phyloP scores from a whole-genome alignment of 2,888 invertebrate species.

The Phoronis australis region DNA sequence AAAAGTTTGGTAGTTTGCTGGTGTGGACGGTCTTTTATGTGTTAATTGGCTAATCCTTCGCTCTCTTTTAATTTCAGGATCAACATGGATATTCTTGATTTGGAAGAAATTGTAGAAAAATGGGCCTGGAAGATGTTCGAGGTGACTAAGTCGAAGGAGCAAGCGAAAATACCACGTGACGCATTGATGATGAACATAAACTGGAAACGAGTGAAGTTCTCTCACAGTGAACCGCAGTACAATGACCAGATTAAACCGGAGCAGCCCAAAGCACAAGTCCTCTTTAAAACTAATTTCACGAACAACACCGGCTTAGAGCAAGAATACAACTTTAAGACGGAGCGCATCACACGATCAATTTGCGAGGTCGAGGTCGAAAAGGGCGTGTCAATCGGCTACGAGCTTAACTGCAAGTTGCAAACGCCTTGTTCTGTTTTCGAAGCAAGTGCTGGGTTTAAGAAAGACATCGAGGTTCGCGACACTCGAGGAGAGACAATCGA shows the following conservation, averaged over 20 bases:
- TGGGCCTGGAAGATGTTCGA: neutral
- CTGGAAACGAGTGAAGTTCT: constrained; percentile 40
- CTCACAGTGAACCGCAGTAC: constrained; percentile 36
- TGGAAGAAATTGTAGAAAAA: neutral
- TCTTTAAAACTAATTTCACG: constrained; percentile 24
- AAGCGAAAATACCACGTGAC: constrained; percentile 22
- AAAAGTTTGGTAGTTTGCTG: no score
- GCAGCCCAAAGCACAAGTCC: constrained; percentile 28
- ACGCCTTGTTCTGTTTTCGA: constrained; percentile 52
- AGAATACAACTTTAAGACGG: constrained; percentile 26
- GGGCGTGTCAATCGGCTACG: neutral
- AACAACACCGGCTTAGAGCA: constrained; percentile 24
- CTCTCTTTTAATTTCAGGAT: no score
- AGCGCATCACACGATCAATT: constrained; percentile 5
- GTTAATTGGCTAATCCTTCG: no score
- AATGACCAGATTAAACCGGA: constrained; percentile 26
- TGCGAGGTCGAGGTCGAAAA: neutral
- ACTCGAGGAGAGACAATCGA: neutral
- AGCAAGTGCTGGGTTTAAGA: constrained; percentile 50
- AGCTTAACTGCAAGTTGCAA: constrained; percentile 21
- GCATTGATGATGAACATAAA: constrained; percentile 32
- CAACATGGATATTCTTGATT: no score
- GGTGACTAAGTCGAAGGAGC: constrained; percentile 14
- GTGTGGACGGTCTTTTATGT: no score
- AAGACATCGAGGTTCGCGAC: constrained; percentile 31